A percentile compares a stretch with the other conserved stretches of the same genome.
These are phyloP conservation scores for Astropecten irregularis DNA, from an alignment of 53 echinoderm and acorn worm species.

Conservation along the genomic window DNA sequence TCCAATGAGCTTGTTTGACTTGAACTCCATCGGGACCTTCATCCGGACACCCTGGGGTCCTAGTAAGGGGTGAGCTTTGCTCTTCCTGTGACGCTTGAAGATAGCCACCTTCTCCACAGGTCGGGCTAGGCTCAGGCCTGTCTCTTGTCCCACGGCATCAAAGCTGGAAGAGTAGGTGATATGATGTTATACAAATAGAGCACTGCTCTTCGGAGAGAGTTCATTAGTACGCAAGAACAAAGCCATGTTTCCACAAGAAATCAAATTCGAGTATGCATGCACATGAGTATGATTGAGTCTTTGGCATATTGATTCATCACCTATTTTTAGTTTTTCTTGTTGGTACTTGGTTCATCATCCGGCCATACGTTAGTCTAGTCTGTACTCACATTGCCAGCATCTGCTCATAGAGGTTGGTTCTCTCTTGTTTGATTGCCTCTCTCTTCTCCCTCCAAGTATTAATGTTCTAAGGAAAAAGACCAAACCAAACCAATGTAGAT, in stretches of 20 bases:
- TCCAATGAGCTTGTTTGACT: constrained; percentile 77
- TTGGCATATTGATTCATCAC: too few relatives aligned
- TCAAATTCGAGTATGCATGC: too few relatives aligned
- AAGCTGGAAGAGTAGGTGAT: constrained; percentile 53
- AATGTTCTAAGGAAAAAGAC: constrained; percentile 66
- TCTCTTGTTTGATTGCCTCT: constrained; percentile 76
- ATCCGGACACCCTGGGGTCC: constrained; percentile 68
- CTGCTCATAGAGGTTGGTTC: constrained; percentile 94
- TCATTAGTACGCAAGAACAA: too few relatives aligned
- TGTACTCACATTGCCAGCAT: constrained; percentile 97
- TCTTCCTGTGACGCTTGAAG: constrained; percentile 12
- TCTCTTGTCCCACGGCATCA: constrained; percentile 89
- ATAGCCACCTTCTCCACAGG: constrained; percentile 58
- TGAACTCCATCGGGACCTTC: constrained; percentile 72
- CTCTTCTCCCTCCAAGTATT: constrained; percentile 85
- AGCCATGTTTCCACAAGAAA: too few relatives aligned
- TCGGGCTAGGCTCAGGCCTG: constrained; percentile 77
- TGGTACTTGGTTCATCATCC: too few relatives aligned
- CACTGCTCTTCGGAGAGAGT: too few relatives aligned
- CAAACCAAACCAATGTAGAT: not conserved
- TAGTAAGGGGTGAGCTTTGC: constrained; percentile 3
- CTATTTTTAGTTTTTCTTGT: too few relatives aligned
- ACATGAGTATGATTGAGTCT: too few relatives aligned
- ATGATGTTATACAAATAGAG: too few relatives aligned
- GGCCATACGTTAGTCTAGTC: too few relatives aligned